These are phyloP conservation scores for Timandra comae DNA, from an alignment of 2,888 invertebrate species.

Conservation along the genomic window DNA sequence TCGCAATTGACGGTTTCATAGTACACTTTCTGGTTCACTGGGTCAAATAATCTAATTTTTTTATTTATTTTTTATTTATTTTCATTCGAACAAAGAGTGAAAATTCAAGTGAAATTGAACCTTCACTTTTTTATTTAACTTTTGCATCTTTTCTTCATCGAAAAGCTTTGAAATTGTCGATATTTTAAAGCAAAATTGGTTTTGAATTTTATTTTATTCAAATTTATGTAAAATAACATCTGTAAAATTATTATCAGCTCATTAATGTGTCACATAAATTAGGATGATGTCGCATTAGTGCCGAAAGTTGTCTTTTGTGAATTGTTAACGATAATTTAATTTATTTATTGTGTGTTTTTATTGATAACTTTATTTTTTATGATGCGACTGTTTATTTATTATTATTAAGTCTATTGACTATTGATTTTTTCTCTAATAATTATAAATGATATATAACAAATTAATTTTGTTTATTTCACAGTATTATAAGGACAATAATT, in stretches of 20 bases:
- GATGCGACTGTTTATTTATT: no score
- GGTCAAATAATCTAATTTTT: constrained; percentile 61
- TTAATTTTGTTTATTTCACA: no score
- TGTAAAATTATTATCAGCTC: constrained; percentile 25
- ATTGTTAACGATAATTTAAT: no score
- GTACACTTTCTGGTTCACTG: constrained; percentile 57
- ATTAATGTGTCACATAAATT: constrained; percentile 29
- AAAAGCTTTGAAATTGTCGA: constrained; percentile 1
- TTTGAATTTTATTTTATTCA: constrained; percentile 24
- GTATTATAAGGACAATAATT: no score
- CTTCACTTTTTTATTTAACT: constrained; percentile 42
- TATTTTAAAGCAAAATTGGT: constrained; percentile 3
- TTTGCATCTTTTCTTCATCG: no score
- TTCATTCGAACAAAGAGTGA: constrained; percentile 38
- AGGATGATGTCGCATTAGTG: constrained; percentile 15
- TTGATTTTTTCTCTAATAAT: no score
- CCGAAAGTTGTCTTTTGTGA: constrained; percentile 15
- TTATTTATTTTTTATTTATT: constrained; percentile 48
- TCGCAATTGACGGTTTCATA: constrained; percentile 33
- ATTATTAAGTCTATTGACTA: no score
- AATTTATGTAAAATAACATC: constrained; percentile 34
- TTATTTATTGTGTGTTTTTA: no score
- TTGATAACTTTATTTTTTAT: no score
- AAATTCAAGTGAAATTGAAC: constrained; percentile 52
- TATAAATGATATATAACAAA: no score